Conservation (phyloP, 2,888 invertebrate species). For the Stenoptilia bipunctidactyla region DNA sequence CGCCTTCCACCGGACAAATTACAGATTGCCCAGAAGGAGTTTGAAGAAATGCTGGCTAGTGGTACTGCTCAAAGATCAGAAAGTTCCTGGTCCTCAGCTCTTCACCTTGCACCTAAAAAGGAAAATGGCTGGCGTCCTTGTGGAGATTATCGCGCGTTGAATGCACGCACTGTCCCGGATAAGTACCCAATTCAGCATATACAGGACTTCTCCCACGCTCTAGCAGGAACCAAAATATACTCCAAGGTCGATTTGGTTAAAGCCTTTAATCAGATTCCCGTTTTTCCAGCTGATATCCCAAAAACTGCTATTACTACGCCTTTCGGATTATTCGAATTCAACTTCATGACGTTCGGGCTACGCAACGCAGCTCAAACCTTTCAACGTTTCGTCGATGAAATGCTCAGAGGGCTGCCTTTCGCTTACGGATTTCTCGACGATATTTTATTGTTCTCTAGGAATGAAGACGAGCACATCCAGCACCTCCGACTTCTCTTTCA, state of each 20-base stretch:
- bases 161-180: not conserved
- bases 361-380: constrained; percentile 32
- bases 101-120: constrained; percentile 23
- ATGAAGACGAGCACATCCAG: constrained; percentile 15
- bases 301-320: too few relatives aligned
- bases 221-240: constrained; percentile 7
- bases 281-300: constrained; percentile 21
- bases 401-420: constrained; percentile 7
- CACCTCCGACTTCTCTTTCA: constrained; percentile 16
- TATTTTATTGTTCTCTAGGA: constrained; percentile 4
- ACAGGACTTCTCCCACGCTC: constrained; percentile 9
- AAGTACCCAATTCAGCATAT: constrained; percentile 8
- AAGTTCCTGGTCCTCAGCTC: constrained; percentile 22
- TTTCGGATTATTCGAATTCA: too few relatives aligned
- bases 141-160: constrained; percentile 21
- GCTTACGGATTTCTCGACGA: constrained; percentile 18
- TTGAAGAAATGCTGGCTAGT: constrained; percentile 16
- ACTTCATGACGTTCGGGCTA: not conserved
- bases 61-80: constrained; percentile 17
- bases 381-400: constrained; percentile 12
- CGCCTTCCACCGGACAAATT: constrained; percentile 17
- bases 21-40: constrained; percentile 15
- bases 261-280: too few relatives aligned
- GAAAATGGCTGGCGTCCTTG: constrained; percentile 21
- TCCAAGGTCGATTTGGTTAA: too few relatives aligned